phyloP scores from a whole-genome alignment of 2,113 vertebrate genomes.

The Apus apus region DNA sequence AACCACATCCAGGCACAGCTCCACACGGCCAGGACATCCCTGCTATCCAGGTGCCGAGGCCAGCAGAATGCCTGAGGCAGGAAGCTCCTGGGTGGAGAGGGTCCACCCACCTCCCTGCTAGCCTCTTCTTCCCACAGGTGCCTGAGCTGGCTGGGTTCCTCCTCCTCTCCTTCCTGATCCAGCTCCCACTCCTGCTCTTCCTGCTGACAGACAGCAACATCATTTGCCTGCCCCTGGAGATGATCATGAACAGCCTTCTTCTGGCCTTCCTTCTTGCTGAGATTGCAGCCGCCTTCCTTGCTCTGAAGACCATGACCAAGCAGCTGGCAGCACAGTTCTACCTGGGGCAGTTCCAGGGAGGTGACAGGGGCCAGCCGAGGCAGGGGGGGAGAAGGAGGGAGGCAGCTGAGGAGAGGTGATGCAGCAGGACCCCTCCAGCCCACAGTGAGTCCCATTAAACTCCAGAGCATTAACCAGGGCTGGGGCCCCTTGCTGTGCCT shows the following conservation, averaged over 20 bases:
- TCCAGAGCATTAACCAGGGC: not conserved
- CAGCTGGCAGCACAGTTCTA: conserved; percentile 81
- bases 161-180: conserved; percentile 84
- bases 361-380: not conserved
- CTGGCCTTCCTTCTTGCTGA: conserved; percentile 78
- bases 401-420: not conserved
- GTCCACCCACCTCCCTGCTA: fast-evolving
- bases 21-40: fast-evolving
- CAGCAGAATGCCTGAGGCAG: not conserved
- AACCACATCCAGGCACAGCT: not conserved
- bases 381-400: not conserved
- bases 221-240: conserved; percentile 81
- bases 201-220: conserved; percentile 79
- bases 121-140: conserved; percentile 70
- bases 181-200: conserved; percentile 87
- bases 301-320: conserved; percentile 77
- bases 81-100: not conserved
- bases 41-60: fast-evolving
- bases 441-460: not conserved
- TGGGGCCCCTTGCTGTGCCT: fast-evolving
- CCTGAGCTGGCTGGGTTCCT: conserved; percentile 87
- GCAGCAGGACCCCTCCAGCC: not conserved
- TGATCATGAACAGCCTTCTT: conserved; percentile 75
- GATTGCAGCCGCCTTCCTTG: conserved; percentile 75
- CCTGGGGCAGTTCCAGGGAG: conserved; percentile 71